Evolutionary conservation across 2,888 invertebrate species (phyloP), one percentile per base, ranked within the genome.

Genomic region (Cybosia mesomella): DNA sequence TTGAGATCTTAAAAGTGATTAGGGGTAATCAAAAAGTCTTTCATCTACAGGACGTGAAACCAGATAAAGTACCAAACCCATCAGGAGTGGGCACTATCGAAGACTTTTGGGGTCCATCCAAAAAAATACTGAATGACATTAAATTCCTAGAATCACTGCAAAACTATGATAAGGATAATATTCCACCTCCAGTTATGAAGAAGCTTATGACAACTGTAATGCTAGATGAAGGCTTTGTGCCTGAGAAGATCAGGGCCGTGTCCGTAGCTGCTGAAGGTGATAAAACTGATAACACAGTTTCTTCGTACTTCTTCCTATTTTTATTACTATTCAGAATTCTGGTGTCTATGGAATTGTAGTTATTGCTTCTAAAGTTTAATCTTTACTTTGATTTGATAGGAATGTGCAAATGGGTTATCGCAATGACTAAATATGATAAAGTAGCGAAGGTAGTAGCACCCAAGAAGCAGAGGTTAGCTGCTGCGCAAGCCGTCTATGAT

Each of bases 51-150:
- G 98, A 98, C 76, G 95, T 98, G 10, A 99, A 99, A 92, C 98
- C 99, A 0, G 98, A 99, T 78, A 97, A 97, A 85, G 92, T 98
- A 53, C 97, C 97, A 0, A 97, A 97, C 87, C 97, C 98, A 0
- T 96, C 96, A 22, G 98, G 98, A 0, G 96, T 97, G 11, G 98
- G 98, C 5, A 97, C 97, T 74, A 89, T 97, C 1, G 99, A 99
- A 77, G 99, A 99, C 87, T 99, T 97, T 86, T 99, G 99, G 99
- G 97, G 97, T 0, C 97, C 98, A 0, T 98, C 99, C 0, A 97
- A 98, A 85, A 97, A 98, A 87, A 90, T 98, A 22, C 95, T 99
- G 2, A 98, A 98, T 72, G 99, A 99, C 87, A 97, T 98, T 78
- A 98, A 98, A 87, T 99, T 99, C 87, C 91, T 99, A 66, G 98